Evolutionary conservation across 1,140 invertebrate genomes (phyloP), one percentile per base, ranked within the genome.

Genomic region (Drosophila auraria): DNA sequence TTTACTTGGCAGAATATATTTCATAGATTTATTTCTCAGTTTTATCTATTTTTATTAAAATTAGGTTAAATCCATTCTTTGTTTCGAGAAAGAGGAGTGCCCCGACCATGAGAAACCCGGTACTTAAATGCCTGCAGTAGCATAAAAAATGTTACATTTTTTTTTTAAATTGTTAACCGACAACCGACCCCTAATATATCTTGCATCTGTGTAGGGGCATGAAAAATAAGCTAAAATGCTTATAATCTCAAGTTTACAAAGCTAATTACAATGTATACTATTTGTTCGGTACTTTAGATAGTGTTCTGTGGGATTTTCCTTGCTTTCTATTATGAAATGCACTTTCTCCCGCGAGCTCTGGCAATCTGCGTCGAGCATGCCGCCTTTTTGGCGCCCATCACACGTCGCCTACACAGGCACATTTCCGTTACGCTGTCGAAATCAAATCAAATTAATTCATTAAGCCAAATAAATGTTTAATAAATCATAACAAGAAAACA

Each of bases 371-470:
- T 65, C 72, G 63, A 81, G 78, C 70, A 44, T 33, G 49, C 58
- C 83, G 71, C 66, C 72, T 65, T 62, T 66, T 80, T 74, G 80
- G 80, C 83, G 83, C 83, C 80, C 60, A 51, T 68, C 54, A 75
- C 68, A 62, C 60, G 66, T 63, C 50, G 64, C 17, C 38, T 11
- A 9, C 40, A 62, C 45, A 53, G 14, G 20, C 12, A 38, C 42
- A 50, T 68, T 72, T 80, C 65, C 77, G 62, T 83, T 82, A 72
- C 76, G 62, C 62, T 80, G 83, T 89, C 58, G 73, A 75, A 89
- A 83, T 81, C 57, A 84, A 84, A 89, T 84, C 81, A 89, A 82
- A 89, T 90, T 89, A 89, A 89, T 89, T 89, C 84, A 89, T 89
- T 83, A 84, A 80, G 68, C 78, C 74, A 89, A 89, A 82, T 89